These are phyloP conservation scores for Lycopodina hypogea DNA, from an alignment of 37 sponge, comb jelly and placozoan species.

Conservation along the genomic window DNA sequence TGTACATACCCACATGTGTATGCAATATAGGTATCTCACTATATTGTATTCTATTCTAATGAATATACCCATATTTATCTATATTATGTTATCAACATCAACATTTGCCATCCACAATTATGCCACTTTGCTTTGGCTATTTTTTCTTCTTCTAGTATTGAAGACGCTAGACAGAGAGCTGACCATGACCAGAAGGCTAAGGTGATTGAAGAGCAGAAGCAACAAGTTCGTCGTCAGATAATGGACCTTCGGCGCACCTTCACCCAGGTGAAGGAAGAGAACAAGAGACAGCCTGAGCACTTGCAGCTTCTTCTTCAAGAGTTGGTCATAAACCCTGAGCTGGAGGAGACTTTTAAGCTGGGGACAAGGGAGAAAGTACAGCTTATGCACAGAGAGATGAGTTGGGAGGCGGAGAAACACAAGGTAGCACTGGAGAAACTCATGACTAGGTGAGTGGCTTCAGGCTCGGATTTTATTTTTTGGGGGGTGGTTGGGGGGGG, in stretches of 20 bases:
- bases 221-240: conserved; percentile 59
- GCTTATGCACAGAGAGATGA: conserved; percentile 70
- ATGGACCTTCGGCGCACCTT: conserved; percentile 58
- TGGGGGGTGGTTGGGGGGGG: no score
- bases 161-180: conserved; percentile 96
- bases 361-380: conserved; percentile 53
- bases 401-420: conserved; percentile 93
- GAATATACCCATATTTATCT: no score
- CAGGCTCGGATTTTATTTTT: no score
- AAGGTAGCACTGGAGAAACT: conserved; percentile 61
- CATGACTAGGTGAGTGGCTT: conserved; percentile 42
- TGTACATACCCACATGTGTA: no score
- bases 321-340: conserved; percentile 89
- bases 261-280: conserved; percentile 48
- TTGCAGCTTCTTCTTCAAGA: conserved; percentile 59
- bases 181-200: conserved; percentile 87
- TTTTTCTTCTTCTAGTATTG: conserved; percentile 87
- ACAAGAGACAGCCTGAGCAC: conserved; percentile 64
- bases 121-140: no score
- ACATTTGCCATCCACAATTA: no score
- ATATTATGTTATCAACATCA: no score
- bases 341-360: conserved; percentile 54
- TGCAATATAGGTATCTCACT: no score
- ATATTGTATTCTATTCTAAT: no score
- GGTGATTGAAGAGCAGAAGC: conserved; percentile 90